Evolutionary conservation across 2,797 vertebrate genomes (phyloP), one percentile per base, ranked within the genome.

Genomic region (Notolabrus celidotus): DNA sequence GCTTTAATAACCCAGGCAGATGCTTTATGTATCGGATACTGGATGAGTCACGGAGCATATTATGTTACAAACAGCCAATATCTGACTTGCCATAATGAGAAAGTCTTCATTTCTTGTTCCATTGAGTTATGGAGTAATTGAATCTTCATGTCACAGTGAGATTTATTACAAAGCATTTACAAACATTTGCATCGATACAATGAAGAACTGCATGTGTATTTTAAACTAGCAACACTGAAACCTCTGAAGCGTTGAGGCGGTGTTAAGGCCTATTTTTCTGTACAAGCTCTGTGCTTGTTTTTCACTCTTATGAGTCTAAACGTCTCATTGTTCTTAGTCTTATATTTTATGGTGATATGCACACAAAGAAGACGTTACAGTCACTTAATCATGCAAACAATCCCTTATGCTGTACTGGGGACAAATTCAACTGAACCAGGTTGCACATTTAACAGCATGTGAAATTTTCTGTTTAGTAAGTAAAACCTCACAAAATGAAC

Each of bases 41-140:
- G 27, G 34, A 52, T 80, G 80, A 79, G 56, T 67, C 75, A 73
- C 20, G 1, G 56, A 71, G 45, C 7, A 58, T 61, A 36, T 73
- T 51, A 29, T 4, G 4, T 38, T 49, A 42, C 36, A 51, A 54
- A 58, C 33, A 25, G 41, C 16, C 25, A 10, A 14, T 59, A 51
- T 47, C 61, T 36, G 33, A 54, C 36, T 33, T 59, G 19, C 7
- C 29, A 33, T 20, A 52, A 64, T 53, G n/a, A 31, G 15, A 51
- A 57, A 56, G 14, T 56, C 38, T 76, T 70, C 0, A 29, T 58
- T 74, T 65, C 5, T 62, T 61, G 23, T 68, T 59, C 36, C n/a
- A 29, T 56, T 67, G 17, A 34, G n/a, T 54, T 33, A 2, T 19
- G 5, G n/a, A 52, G n/a, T 36, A 58, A 49, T 42, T 25, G 16